A percentile compares a stretch with the other conserved stretches of the same genome.
phyloP scores from a whole-genome alignment of 2,797 vertebrate species.

The Trematomus bernacchii region DNA sequence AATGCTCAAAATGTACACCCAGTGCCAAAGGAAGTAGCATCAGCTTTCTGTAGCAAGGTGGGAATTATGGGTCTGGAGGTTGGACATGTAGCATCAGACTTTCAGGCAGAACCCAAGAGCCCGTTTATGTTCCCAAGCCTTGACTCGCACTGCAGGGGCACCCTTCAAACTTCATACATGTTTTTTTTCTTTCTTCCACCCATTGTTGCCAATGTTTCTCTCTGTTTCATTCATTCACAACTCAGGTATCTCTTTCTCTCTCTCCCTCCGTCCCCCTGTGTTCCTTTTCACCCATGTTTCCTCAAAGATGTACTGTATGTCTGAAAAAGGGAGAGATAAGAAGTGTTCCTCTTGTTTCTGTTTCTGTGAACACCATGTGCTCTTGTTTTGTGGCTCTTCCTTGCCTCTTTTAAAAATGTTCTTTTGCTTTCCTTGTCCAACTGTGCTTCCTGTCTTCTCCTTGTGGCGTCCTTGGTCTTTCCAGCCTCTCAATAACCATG shows the following conservation, averaged over 20 bases:
- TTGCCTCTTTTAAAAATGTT: slow-evolving; percentile 20
- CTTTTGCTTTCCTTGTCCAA: slow-evolving; percentile 51
- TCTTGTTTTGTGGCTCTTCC: slow-evolving; percentile 32
- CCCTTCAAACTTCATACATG: background rate
- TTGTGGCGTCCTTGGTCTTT: slow-evolving; percentile 32
- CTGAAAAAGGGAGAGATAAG: slow-evolving; percentile 36
- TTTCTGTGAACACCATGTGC: slow-evolving; percentile 53
- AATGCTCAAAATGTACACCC: background rate
- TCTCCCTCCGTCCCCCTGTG: slow-evolving; percentile 26
- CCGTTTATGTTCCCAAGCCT: too few species aligned
- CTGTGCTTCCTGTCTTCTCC: slow-evolving; percentile 63
- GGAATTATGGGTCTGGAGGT: background rate
- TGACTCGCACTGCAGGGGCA: slow-evolving; percentile 26
- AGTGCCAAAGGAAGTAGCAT: background rate
- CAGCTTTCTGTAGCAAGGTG: background rate
- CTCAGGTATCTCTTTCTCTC: slow-evolving; percentile 83
- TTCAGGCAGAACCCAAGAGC: background rate
- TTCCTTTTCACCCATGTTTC: slow-evolving; percentile 32
- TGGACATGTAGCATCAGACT: background rate
- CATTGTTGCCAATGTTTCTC: slow-evolving; percentile 10
- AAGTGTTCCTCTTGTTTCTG: slow-evolving; percentile 34
- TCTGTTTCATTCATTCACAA: slow-evolving; percentile 69
- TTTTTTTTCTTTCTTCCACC: background rate
- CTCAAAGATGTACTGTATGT: slow-evolving; percentile 51
- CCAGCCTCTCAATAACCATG: slow-evolving; percentile 14